Evolutionary conservation across 2,888 invertebrate genomes (phyloP), one percentile per base, ranked within the genome.

Genomic region (Phaedon cochleariae): DNA sequence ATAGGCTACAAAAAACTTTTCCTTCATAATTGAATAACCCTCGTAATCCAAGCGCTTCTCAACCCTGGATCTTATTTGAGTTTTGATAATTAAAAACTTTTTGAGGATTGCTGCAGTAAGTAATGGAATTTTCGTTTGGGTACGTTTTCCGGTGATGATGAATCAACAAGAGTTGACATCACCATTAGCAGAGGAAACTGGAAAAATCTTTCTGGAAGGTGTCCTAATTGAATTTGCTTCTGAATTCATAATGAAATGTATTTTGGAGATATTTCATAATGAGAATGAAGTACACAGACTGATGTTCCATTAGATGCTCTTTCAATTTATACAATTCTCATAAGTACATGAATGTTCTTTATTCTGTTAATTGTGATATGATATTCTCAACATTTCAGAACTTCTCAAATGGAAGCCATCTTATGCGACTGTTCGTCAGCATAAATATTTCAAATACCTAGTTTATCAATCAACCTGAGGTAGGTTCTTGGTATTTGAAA

Each of bases 51-150:
- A 26, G 29, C 15, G 29, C 18, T 29, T 21, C 45, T 45, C 22
- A 45, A 57, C 20, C 22, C 57, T 18, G 45, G 45, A 6, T 45
- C 46, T 57, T 15, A 55, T 41, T 55, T 22, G 37, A 37, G 20
- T 21, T 41, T 57, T 21, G 45, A 26, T 57, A 37, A 57, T 57
- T 57, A 57, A 57, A 57, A 57, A 57, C 57, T 45, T 57, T n/a
- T 45, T 3, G n/a, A 12, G 26, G 37, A 45, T 57, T 45, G 10
- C 22, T 45, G 22, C 18, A 45, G 45, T 45, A 15, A 29, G 10
- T 45, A 57, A 45, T 17, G 26, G 20, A 17, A 45, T 46, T 57
- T 57, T 10, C 10, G 18, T 57, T 9, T 26, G 9, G 7, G n/a
- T n/a, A 45, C 45, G 45, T 57, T 45, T 41, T n/a, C n/a, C 3